Conservation (phyloP, 2,113 vertebrate species). For the Microcebus tavaratra region DNA sequence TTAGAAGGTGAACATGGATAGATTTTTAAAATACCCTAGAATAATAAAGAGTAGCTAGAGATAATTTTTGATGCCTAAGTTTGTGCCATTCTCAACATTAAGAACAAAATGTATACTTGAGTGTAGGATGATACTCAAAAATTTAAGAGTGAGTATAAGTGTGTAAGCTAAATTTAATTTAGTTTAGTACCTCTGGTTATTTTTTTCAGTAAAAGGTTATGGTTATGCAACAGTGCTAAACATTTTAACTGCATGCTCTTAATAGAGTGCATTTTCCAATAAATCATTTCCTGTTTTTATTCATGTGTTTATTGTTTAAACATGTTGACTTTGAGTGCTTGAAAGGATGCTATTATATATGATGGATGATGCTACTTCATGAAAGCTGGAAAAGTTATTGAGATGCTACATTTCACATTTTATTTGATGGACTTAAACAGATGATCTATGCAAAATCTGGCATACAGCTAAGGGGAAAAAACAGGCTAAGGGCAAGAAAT, state of each 20-base stretch:
- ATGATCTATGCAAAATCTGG: conserved; percentile 52
- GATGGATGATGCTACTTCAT: conserved; percentile 49
- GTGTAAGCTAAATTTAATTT: neutral
- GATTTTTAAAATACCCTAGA: neutral
- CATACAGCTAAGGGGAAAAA: neutral
- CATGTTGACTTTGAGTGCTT: neutral
- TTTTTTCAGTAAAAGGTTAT: neutral
- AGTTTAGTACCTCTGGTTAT: neutral
- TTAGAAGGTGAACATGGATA: neutral
- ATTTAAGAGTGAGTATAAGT: neutral
- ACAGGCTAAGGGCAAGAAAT: neutral
- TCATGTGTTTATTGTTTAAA: conserved; percentile 43
- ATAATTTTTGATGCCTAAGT: neutral
- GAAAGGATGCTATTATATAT: conserved; percentile 46
- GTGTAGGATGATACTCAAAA: neutral
- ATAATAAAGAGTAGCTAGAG: neutral
- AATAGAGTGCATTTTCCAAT: neutral
- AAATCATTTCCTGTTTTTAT: conserved; percentile 42
- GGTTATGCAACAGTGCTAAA: neutral
- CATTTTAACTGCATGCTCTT: neutral
- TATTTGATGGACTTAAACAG: conserved; percentile 59
- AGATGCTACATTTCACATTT: conserved; percentile 45
- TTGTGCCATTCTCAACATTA: neutral
- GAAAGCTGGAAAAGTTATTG: conserved; percentile 54
- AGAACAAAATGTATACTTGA: neutral